phyloP scores from a whole-genome alignment of 2,797 vertebrate genomes.

The Ceryle rudis region DNA sequence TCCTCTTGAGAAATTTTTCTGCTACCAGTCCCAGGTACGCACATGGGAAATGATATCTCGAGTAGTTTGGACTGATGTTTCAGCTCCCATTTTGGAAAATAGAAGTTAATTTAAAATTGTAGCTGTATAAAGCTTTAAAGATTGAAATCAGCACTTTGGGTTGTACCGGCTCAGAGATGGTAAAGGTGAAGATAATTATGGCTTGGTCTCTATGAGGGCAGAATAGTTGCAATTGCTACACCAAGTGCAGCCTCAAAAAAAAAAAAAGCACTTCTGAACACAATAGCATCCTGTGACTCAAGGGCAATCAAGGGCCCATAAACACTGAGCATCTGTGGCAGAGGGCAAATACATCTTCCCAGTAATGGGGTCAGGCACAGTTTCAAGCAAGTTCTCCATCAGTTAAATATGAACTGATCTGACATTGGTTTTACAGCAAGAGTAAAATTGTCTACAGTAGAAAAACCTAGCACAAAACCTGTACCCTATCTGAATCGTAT shows the following conservation, averaged over 20 bases:
- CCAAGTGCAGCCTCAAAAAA: not conserved
- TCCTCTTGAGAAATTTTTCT: constrained; percentile 24
- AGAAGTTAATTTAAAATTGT: not conserved
- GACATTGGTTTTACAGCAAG: not conserved
- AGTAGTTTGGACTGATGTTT: not conserved
- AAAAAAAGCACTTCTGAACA: constrained; percentile 21
- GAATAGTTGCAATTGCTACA: not conserved
- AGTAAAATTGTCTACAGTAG: not conserved
- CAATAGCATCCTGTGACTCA: constrained; percentile 10
- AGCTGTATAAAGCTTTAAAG: not conserved
- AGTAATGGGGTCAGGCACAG: not conserved
- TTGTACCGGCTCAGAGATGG: not conserved
- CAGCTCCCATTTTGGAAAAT: not conserved
- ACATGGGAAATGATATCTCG: not conserved
- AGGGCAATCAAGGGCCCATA: constrained; percentile 33
- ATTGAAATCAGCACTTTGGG: not conserved
- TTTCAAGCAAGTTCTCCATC: not conserved
- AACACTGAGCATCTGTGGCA: constrained; percentile 14
- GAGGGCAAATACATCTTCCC: constrained; percentile 36
- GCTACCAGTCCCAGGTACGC: not conserved
- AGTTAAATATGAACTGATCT: constrained; percentile 16
- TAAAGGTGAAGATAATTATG: not conserved
- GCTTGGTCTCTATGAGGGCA: not conserved
- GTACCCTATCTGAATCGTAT: not conserved
- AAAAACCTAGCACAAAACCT: not conserved